Evolutionary conservation across 2,888 invertebrate species (phyloP), one percentile per base, ranked within the genome.

Genomic region (Sympetrum striolatum): DNA sequence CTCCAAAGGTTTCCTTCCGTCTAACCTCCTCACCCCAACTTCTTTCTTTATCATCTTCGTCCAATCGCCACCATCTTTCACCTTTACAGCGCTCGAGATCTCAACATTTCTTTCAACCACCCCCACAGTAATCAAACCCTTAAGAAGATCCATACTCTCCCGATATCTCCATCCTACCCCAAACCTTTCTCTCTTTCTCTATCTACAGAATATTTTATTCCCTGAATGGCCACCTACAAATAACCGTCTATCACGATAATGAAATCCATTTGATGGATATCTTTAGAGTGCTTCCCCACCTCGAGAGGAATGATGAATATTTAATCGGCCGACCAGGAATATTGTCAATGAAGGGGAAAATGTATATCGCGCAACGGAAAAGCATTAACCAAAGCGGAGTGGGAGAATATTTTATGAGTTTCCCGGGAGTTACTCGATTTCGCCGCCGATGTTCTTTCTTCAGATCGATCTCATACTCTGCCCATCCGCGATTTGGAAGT

Each of bases 221-320:
- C 14, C 14, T 12, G 25, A 73, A 73, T 31, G 31, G 73, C n/a
- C 73, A 73, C 31, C 73, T 73, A 31, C 35, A 12, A 18, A 35
- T 18, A 31, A 18, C 58, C 82, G 53, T 58, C 82, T 31, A 35
- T 82, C 53, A 58, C 53, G 82, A 53, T 82, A 82, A 82, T 58
- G 58, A 31, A 53, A 82, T 82, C 58, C 82, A 82, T 82, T 82
- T 82, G 35, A 31, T 22, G 58, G 25, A 35, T 82, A 82, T 82
- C 58, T 81, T 82, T 8, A 31, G 82, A 82, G 58, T 82, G 58
- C 58, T 35, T 82, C 58, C 53, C 14, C 53, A 14, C n/a, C 5
- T 53, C 48, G 15, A 10, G 25, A 25, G 31, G 31, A 73, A 31
- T n/a, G 53, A 82, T 82, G 58, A 82, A 82, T 82, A 82, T 82